Evolutionary conservation across 1,140 invertebrate species (phyloP), one percentile per base, ranked within the genome.

Genomic region (Musca vetustissima): DNA sequence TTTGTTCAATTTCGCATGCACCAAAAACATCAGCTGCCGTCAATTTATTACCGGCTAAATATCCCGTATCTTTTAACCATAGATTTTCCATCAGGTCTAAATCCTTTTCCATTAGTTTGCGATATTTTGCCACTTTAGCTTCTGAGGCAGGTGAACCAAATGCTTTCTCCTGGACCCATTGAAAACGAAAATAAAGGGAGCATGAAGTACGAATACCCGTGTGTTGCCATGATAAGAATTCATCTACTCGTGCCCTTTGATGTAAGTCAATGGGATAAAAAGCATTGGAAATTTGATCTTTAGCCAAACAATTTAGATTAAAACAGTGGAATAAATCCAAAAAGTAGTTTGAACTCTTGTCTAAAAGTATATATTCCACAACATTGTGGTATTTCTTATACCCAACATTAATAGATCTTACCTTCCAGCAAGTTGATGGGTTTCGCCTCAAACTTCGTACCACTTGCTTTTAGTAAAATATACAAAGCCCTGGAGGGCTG

Each of bases 211-310:
- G 84, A 0, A 89, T 84, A 64, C 90, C 92, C 4, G 88, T 73
- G 76, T 96, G 93, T 70, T 96, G 93, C 93, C 93, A 96, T 81
- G 92, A 89, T 50, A 95, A 80, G 73, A 89, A 96, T 80, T 96
- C 93, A 75, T 96, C 92, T 2, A 95, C 88, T 69, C 85, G 84
- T 0, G 92, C 92, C 75, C 89, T 88, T 19, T 78, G 70, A 73
- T 89, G 83, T 2, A 83, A 83, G 49, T 91, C 87, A 66, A 83
- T 85, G 0, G 93, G 93, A 81, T 92, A 96, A 85, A 89, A 91
- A 57, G 89, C 83, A 68, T 90, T 86, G 17, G 83, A 73, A 1
- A 91, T 73, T 49, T 73, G 66, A 61, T 73, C 73, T 61, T 73
- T 77, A 64, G 74, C 70, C 6, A 80, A 70, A 47, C 59, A 81